A percentile compares a stretch with the other conserved stretches of the same genome.
Conservation (phyloP, 2,888 invertebrate species). For the Acrobasis repandana region DNA sequence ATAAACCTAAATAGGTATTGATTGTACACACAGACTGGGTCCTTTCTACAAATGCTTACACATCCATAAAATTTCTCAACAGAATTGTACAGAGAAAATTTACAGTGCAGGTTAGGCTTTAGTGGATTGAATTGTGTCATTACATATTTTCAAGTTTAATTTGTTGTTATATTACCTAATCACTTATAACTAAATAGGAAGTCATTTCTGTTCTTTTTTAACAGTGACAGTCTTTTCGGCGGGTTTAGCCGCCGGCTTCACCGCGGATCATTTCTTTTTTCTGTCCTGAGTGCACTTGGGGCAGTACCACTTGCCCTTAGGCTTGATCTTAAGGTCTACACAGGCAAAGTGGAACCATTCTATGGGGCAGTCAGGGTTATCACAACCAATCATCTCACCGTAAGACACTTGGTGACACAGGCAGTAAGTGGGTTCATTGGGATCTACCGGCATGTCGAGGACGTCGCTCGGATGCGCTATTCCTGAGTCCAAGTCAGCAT, state of each 20-base stretch:
- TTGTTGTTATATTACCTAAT: neutral
- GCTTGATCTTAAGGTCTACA: slow-evolving; percentile 94
- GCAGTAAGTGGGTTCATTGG: slow-evolving; percentile 99
- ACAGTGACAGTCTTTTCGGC: slow-evolving; percentile 69
- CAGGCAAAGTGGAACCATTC: slow-evolving; percentile 99
- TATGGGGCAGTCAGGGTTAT: slow-evolving; percentile 93
- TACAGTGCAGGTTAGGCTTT: too few relatives aligned
- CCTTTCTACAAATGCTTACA: too few relatives aligned
- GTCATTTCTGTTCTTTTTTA: slow-evolving; percentile 66
- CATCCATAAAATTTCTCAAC: too few relatives aligned
- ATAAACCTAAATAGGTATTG: too few relatives aligned
- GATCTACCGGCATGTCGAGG: slow-evolving; percentile 95
- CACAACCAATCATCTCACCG: slow-evolving; percentile 98
- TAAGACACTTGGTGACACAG: slow-evolving; percentile 98
- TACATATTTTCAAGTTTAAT: slow-evolving; percentile 4
- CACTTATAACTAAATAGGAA: slow-evolving; percentile 26
- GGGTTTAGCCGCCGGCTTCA: slow-evolving; percentile 58
- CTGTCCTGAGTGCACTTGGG: slow-evolving; percentile 93
- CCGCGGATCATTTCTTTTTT: slow-evolving; percentile 87
- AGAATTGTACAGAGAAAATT: too few relatives aligned
- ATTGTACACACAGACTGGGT: too few relatives aligned
- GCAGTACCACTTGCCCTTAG: slow-evolving; percentile 98
- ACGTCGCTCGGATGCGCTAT: slow-evolving; percentile 94
- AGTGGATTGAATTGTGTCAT: neutral
- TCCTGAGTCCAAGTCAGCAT: slow-evolving; percentile 79